A percentile compares a stretch with the other conserved stretches of the same genome.
phyloP scores from a whole-genome alignment of 2,888 invertebrate genomes.

The Tanaodytes sp. region DNA sequence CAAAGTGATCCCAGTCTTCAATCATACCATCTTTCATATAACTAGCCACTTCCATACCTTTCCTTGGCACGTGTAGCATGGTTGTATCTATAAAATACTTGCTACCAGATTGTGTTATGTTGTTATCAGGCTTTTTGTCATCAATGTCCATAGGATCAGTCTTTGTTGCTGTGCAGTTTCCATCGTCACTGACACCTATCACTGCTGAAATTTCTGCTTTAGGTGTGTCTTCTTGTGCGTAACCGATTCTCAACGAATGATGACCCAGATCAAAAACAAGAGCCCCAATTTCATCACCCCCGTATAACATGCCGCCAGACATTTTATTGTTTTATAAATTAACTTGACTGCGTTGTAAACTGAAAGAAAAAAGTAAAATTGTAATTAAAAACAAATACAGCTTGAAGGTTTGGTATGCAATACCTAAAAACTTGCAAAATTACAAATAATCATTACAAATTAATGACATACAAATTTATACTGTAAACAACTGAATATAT shows the following conservation, averaged over 20 bases:
- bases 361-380: no score
- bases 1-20: constrained; percentile 99
- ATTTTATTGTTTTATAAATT: constrained; percentile 20
- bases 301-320: constrained; percentile 80
- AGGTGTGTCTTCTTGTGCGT: constrained; percentile 98
- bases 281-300: constrained; percentile 99
- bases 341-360: not conserved
- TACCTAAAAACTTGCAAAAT: no score
- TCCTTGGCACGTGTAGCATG: constrained; percentile 90
- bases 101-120: constrained; percentile 77
- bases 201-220: constrained; percentile 97
- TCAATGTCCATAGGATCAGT: constrained; percentile 79
- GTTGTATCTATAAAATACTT: constrained; percentile 95
- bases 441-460: no score
- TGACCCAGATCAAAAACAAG: constrained; percentile 97
- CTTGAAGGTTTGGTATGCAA: no score
- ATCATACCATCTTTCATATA: constrained; percentile 99
- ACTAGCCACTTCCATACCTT: constrained; percentile 89
- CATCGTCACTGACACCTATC: constrained; percentile 86
- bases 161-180: constrained; percentile 76
- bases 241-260: constrained; percentile 91
- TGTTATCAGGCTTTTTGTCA: constrained; percentile 83
- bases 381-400: no score
- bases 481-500: no score
- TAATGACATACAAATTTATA: no score